Evolutionary conservation across 1,140 invertebrate species (phyloP).

Genomic region (Orchesella cincta): DNA sequence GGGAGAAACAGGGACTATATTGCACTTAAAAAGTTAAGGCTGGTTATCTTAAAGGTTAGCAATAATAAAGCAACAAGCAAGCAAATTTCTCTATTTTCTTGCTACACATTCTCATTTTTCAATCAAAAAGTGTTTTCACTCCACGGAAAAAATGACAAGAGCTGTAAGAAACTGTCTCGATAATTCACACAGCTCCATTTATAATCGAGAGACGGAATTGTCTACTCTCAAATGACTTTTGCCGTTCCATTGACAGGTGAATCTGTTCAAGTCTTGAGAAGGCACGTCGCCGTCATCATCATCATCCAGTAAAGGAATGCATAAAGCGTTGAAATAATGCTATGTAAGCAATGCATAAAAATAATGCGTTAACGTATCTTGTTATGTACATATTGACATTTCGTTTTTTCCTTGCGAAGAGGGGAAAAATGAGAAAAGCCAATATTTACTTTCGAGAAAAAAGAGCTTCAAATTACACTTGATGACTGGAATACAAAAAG

Average conservation of each 20-base stretch:
- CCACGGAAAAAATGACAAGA: background rate
- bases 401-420: background rate
- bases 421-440: slow-evolving; percentile 9
- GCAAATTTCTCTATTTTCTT: background rate
- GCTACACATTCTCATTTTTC: background rate
- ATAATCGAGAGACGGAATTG: background rate
- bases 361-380: background rate
- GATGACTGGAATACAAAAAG: background rate
- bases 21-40: too few relatives aligned
- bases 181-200: too few relatives aligned
- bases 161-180: too few relatives aligned
- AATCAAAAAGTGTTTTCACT: slow-evolving; percentile 1
- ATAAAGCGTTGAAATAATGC: background rate
- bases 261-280: slow-evolving; percentile 1
- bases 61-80: background rate
- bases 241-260: slow-evolving; percentile 21
- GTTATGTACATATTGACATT: slow-evolving; percentile 4
- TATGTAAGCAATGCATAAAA: background rate
- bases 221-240: slow-evolving; percentile 23
- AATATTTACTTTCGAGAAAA: slow-evolving; percentile 15
- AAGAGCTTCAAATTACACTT: slow-evolving; percentile 22
- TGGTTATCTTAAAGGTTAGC: background rate
- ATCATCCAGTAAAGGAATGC: background rate
- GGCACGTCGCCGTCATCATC: background rate
- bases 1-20: background rate